Base-by-base conservation (phyloP, 92 coral and sea anemone species). In the Phenganax subtilis region DNA sequence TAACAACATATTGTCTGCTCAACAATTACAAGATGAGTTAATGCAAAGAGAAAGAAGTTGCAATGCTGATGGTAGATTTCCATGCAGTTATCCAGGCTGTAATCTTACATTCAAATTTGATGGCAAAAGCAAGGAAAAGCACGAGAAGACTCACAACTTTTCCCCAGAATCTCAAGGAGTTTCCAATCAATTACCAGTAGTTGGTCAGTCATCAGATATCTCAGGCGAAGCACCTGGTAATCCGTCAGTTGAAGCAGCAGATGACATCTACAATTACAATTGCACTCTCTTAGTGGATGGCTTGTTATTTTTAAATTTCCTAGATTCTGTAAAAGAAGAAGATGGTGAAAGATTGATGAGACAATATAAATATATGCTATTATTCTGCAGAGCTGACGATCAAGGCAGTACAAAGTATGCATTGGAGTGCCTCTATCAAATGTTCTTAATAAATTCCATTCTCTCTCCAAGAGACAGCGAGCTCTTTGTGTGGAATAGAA, bases 351-450 rank as follows among this genome's bases (percentile, higher is more conserved):
- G 90, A 59, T 55, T 85, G 11, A 56, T 85, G 81, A 60, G 84
- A 63, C 90, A 88, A 53, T 88, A 85, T 68, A 85, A 88, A 63
- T 85, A 81, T 53, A 27, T 88, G 69, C 85, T 85, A 85, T 58
- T 88, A 37, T 85, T 81, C 67, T 88, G 86, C 67, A 87, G 79
- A 59, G 87, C 89, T 71, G 87, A 87, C 85, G 81, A 57, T 25
- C 51, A 80, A 52, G 88, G 84, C 54, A 87, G 88, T 65, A 72
- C 85, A 16, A 84, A 83, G 30, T 87, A 87, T 75, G 75, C 90
- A 0, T 85, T 87, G 0, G 87, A 89, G 55, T 89, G 87, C 71
- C 68, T 89, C 57, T 80, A 83, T 29, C 91, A 89, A 54, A 79
- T 72, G 56, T 88, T 88, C 53, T 77, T 88, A 57, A 77, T 82